phyloP scores from a whole-genome alignment of 2,113 vertebrate species.

The Malurus melanocephalus region DNA sequence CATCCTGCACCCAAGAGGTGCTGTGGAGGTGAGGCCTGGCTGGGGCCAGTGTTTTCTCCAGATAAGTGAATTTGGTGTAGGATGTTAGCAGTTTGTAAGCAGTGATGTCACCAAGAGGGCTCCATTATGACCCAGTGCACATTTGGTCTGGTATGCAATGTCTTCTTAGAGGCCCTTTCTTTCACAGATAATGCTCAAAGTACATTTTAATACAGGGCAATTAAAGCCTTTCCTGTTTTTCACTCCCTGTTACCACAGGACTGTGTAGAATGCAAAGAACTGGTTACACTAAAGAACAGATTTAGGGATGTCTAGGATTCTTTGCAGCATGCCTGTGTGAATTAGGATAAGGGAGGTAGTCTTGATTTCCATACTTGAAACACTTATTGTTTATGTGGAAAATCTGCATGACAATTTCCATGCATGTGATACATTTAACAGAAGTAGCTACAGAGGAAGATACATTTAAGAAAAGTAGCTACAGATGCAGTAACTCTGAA shows the following conservation, averaged over 20 bases:
- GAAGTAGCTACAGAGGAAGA: neutral
- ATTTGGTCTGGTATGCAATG: neutral
- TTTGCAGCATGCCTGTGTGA: neutral
- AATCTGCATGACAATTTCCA: neutral
- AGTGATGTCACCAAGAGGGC: neutral
- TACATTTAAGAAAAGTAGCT: neutral
- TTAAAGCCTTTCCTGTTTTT: neutral
- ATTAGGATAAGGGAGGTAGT: neutral
- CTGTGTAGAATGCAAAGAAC: neutral
- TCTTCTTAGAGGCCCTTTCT: neutral
- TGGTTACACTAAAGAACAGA: neutral
- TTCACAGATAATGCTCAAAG: neutral
- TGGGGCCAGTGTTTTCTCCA: neutral
- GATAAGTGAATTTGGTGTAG: neutral
- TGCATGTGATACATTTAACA: neutral
- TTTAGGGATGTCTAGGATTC: neutral
- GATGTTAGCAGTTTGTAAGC: neutral
- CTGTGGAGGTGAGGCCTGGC: neutral
- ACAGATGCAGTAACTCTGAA: neutral
- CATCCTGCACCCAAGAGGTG: neutral
- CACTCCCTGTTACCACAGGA: neutral
- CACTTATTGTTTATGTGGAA: neutral
- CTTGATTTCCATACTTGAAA: neutral
- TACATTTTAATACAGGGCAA: neutral
- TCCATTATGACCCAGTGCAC: neutral